These are phyloP conservation scores for Enteromius argenteus DNA, from an alignment of 2,797 vertebrate species.

Conservation along the genomic window DNA sequence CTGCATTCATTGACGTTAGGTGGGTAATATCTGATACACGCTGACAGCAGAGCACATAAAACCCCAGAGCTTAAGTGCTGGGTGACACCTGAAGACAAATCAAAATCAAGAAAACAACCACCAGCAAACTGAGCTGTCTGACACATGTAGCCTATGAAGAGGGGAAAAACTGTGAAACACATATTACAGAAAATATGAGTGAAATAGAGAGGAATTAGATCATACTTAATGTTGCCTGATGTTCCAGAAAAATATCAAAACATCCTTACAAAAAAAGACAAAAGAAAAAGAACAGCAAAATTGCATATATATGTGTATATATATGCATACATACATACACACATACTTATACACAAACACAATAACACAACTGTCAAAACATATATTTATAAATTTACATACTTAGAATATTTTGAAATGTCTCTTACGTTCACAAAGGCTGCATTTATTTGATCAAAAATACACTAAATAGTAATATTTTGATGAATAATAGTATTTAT, in stretches of 20 bases:
- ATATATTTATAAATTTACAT: neutral
- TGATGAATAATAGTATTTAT: neutral
- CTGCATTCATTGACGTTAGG: neutral
- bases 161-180: neutral
- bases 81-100: neutral
- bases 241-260: neutral
- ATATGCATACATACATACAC: too few relatives aligned
- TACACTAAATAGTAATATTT: neutral
- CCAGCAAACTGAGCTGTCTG: neutral
- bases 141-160: neutral
- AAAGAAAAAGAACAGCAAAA: neutral
- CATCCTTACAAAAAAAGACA: neutral
- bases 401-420: too few relatives aligned
- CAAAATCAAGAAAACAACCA: neutral
- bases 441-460: neutral
- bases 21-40: neutral
- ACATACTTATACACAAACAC: too few relatives aligned
- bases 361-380: neutral
- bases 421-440: neutral
- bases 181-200: neutral
- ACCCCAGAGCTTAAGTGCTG: neutral
- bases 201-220: neutral
- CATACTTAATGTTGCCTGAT: neutral
- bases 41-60: slow-evolving; percentile 6
- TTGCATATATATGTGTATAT: neutral